Conservation (phyloP, 1,140 invertebrate species). For the Eumaeus atala region DNA sequence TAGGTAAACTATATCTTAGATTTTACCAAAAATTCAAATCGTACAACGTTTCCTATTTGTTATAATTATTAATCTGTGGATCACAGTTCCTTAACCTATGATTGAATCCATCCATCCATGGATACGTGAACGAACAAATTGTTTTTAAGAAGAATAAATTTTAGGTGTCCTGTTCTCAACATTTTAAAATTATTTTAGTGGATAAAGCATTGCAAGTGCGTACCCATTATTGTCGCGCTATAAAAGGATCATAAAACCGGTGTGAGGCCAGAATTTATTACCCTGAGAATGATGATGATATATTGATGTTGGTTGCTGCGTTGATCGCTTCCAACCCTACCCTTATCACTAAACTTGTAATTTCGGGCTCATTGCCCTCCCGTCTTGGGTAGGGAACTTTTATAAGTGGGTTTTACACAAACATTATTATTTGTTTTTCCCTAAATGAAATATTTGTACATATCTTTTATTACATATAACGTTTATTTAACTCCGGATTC, state of each 20-base stretch:
- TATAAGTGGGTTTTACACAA: slow-evolving; percentile 14
- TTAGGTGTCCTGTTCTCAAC: no score
- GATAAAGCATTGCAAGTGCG: slow-evolving; percentile 9
- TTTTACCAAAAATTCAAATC: no score
- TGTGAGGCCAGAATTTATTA: slow-evolving; percentile 58
- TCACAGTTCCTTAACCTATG: no score
- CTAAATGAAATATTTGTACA: not conserved
- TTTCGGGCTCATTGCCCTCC: slow-evolving; percentile 66
- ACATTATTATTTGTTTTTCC: slow-evolving; percentile 7
- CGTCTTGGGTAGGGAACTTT: slow-evolving; percentile 35
- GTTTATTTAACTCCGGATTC: not conserved
- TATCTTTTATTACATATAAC: not conserved
- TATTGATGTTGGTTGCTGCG: slow-evolving; percentile 64
- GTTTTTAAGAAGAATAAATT: no score
- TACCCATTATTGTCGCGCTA: not conserved
- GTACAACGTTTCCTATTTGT: no score
- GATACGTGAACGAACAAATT: no score
- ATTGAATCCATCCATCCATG: no score
- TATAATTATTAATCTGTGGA: no score
- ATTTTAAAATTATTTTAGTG: slow-evolving; percentile 3
- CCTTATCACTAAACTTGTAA: slow-evolving; percentile 61
- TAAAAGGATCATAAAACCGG: slow-evolving; percentile 36
- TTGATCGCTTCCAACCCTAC: slow-evolving; percentile 68
- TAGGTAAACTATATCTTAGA: no score
- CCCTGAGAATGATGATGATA: slow-evolving; percentile 67